Conservation (phyloP, 2,888 invertebrate species). For the Cosmia trapezina region DNA sequence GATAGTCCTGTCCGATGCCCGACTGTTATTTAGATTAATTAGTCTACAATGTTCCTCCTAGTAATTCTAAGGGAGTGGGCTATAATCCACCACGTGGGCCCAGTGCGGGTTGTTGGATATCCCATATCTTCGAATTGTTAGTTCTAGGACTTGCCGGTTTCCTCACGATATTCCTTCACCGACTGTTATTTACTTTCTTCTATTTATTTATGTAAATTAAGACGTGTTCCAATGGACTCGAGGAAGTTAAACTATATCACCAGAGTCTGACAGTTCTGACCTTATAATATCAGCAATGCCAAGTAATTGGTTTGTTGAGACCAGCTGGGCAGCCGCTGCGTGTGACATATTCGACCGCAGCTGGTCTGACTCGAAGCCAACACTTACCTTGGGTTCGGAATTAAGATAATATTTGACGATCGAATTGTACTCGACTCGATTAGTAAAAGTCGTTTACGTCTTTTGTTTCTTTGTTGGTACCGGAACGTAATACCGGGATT, state of each 20-base stretch:
- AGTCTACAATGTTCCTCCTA: no score
- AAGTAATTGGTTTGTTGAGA: conserved; percentile 23
- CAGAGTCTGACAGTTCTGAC: not conserved
- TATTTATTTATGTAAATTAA: not conserved
- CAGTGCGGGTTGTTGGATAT: no score
- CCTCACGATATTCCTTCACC: not conserved
- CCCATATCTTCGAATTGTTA: not conserved
- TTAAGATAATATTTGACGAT: conserved; percentile 10
- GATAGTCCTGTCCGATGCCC: not conserved
- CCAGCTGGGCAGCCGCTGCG: conserved; percentile 15
- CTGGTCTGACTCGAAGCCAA: not conserved
- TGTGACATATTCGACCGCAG: conserved; percentile 12
- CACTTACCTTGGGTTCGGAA: not conserved
- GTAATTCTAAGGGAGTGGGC: no score
- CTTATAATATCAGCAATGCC: conserved; percentile 2
- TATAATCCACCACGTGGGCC: not conserved
- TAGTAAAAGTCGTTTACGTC: not conserved
- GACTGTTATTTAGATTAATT: no score
- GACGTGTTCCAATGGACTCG: not conserved
- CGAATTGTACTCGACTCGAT: conserved; percentile 2
- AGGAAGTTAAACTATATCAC: not conserved
- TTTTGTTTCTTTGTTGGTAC: no score
- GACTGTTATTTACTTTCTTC: no score
- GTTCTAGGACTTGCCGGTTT: not conserved
- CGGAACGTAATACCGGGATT: no score